Evolutionary conservation across 2,113 vertebrate species (phyloP).

Genomic region (Acanthochromis polyacanthus): DNA sequence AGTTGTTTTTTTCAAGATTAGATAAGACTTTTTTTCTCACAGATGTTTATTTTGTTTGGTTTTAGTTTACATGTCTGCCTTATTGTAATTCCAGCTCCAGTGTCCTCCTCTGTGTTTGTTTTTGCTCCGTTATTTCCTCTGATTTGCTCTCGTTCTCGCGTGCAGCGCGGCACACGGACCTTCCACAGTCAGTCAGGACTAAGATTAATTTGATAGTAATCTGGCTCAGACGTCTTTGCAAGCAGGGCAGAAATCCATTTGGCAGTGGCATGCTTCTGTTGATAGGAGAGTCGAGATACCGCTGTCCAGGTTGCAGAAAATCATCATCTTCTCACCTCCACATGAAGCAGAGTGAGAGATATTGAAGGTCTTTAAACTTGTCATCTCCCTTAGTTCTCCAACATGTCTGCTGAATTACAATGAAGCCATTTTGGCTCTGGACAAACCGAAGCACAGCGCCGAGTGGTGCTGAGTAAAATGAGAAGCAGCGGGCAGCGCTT

Average conservation of each 20-base stretch:
- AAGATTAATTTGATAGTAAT: conserved; percentile 53
- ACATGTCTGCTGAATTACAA: conserved; percentile 28
- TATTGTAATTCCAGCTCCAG: neutral
- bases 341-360: neutral
- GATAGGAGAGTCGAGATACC: conserved; percentile 12
- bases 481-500: conserved; percentile 28
- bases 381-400: conserved; percentile 18
- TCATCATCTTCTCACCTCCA: conserved; percentile 18
- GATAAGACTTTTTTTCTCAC: neutral
- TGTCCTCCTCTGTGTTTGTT: neutral
- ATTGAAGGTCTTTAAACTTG: conserved; percentile 3
- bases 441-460: neutral
- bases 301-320: conserved; percentile 30
- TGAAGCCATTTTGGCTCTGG: conserved; percentile 17
- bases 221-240: conserved; percentile 38
- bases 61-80: neutral
- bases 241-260: conserved; percentile 33
- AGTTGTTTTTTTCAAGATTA: no score
- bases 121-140: neutral
- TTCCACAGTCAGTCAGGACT: conserved; percentile 15
- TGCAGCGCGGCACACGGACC: conserved; percentile 5
- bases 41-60: neutral
- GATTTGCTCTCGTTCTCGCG: neutral
- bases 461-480: conserved; percentile 25
- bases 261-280: neutral